Evolutionary conservation across 2,888 invertebrate species (phyloP), one percentile per base, ranked within the genome.

Genomic region (Oconnorella tubifera): DNA sequence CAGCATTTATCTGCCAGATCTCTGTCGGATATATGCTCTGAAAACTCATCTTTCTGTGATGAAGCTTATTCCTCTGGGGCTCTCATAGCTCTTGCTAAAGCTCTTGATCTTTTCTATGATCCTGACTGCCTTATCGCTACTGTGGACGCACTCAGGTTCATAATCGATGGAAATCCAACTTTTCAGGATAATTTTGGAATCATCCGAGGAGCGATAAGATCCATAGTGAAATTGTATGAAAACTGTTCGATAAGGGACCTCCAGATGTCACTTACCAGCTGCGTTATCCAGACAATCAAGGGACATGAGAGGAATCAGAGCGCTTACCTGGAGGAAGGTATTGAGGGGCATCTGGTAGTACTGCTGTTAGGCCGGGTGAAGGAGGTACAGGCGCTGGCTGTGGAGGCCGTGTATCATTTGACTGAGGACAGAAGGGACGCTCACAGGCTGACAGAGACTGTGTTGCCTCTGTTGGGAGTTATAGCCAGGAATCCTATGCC

Each of bases 121-220:
- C n/a, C n/a, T n/a, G n/a, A n/a, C 10, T 51, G 49, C n/a, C 60
- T 78, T 19, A 74, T 76, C 19, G 76, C 76, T 53, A 75, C 70
- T 4, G 72, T 77, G 0, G 73, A 77, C 55, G 76, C 75, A 10
- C 63, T 81, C 0, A 76, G 76, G 4, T 75, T 73, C 59, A 75
- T 81, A 40, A 75, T 77, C 0, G 73, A 74, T 19, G 74, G 72
- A 1, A 72, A 73, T 1, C 25, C 66, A 1, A 69, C 68, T 27
- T 75, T 77, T 55, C 76, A 78, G 58, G 60, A 63, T 31, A 64
- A 74, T 6, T 69, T 79, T 6, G 76, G 76, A 19, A 72, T 63
- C 40, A 71, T 72, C 10, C 72, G 70, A 2, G 74, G 73, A 2
- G 72, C 72, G 1, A 65, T 78, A 2, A 62, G 95, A 23, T 61